These are phyloP conservation scores for Calameuta idolon DNA, from an alignment of 2,888 invertebrate genomes.

Conservation along the genomic window DNA sequence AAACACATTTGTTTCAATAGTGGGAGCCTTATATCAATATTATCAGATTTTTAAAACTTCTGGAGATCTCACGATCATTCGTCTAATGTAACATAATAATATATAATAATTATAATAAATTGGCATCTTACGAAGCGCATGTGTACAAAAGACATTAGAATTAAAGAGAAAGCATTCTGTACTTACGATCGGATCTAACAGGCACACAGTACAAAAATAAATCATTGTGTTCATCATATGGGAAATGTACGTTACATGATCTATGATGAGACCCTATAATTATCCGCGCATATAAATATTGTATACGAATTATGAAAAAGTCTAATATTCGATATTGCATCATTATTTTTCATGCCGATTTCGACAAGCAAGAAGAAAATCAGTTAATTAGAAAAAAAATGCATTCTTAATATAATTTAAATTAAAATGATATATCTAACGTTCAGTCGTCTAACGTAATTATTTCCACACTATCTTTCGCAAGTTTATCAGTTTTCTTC, in stretches of 20 bases:
- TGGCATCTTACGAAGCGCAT: background rate
- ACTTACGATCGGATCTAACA: background rate
- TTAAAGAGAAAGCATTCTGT: background rate
- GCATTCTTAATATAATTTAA: background rate
- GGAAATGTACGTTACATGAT: background rate
- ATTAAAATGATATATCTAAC: background rate
- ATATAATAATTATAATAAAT: background rate
- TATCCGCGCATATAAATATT: background rate
- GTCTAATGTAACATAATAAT: conserved; percentile 52
- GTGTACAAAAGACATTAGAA: background rate
- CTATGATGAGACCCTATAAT: background rate
- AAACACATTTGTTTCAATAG: background rate
- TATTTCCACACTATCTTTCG: conserved; percentile 57
- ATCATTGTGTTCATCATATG: background rate
- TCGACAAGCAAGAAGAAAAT: background rate
- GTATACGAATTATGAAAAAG: background rate
- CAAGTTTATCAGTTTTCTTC: conserved; percentile 47
- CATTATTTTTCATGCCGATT: background rate
- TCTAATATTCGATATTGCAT: background rate
- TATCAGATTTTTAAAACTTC: conserved; percentile 3
- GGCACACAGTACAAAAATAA: background rate
- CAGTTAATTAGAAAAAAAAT: background rate
- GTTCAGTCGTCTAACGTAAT: conserved; percentile 61
- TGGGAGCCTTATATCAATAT: background rate
- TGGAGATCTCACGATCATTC: conserved; percentile 41